phyloP scores from a whole-genome alignment of 2,797 vertebrate species.

The Xenentodon cancila region DNA sequence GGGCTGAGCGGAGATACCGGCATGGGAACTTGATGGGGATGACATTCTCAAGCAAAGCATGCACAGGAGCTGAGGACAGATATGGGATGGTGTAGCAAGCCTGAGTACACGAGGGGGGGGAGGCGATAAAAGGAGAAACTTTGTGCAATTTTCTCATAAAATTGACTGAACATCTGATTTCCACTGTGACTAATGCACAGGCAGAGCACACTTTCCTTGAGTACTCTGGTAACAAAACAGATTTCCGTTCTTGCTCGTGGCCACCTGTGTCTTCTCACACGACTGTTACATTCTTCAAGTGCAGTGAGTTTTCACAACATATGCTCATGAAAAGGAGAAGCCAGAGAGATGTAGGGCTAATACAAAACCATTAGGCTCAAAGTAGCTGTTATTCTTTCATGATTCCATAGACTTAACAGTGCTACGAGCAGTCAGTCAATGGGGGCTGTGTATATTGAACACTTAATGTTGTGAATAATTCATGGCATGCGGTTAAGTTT shows the following conservation, averaged over 20 bases:
- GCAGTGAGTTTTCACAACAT: slow-evolving; percentile 44
- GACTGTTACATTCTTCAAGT: slow-evolving; percentile 16
- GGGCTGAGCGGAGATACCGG: slow-evolving; percentile 21
- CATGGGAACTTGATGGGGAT: slow-evolving; percentile 48
- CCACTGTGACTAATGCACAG: slow-evolving; percentile 39
- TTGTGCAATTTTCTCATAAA: slow-evolving; percentile 44
- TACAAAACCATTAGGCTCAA: slow-evolving; percentile 69
- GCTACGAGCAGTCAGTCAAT: slow-evolving; percentile 78
- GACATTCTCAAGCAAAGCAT: slow-evolving; percentile 68
- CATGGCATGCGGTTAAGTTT: slow-evolving; percentile 79
- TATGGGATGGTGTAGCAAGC: slow-evolving; percentile 32
- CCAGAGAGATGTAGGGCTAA: slow-evolving; percentile 50
- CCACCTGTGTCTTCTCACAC: slow-evolving; percentile 46
- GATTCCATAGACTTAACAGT: slow-evolving; percentile 74
- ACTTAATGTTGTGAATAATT: slow-evolving; percentile 84
- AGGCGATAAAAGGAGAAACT: slow-evolving; percentile 43
- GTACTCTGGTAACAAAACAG: slow-evolving; percentile 11
- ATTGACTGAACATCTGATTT: slow-evolving; percentile 59
- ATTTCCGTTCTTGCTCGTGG: slow-evolving; percentile 15
- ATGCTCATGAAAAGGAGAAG: slow-evolving; percentile 35
- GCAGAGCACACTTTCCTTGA: slow-evolving; percentile 36
- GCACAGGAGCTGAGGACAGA: slow-evolving; percentile 48
- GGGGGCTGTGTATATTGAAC: slow-evolving; percentile 77
- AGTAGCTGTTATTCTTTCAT: slow-evolving; percentile 73
- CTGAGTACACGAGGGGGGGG: slow-evolving; percentile 8